phyloP scores from a whole-genome alignment of 2,113 vertebrate genomes.

The Polypterus bichir region DNA sequence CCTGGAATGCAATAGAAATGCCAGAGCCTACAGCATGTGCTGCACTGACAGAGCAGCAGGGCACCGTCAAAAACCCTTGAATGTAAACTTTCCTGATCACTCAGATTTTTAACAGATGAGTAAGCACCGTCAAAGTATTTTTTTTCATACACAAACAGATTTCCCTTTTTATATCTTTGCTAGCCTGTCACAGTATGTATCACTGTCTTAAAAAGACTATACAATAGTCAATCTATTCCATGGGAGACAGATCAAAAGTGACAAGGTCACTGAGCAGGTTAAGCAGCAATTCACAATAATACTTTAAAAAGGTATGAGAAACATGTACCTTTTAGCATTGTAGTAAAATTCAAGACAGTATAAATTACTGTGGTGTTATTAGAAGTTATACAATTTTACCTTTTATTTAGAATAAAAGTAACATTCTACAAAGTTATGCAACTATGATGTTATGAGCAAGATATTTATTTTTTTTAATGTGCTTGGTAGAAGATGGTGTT shows the following conservation, averaged over 20 bases:
- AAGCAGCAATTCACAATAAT: slow-evolving; percentile 53
- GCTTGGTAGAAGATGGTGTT: too few species aligned
- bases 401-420: too few species aligned
- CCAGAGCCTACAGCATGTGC: slow-evolving; percentile 66
- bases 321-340: slow-evolving; percentile 13
- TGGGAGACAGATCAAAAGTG: slow-evolving; percentile 41
- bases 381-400: too few species aligned
- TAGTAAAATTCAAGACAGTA: neutral
- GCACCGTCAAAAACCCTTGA: slow-evolving; percentile 60
- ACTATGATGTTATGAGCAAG: too few species aligned
- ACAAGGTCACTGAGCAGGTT: slow-evolving; percentile 56
- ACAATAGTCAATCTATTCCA: slow-evolving; percentile 29
- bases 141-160: slow-evolving; percentile 36
- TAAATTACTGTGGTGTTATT: too few species aligned
- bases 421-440: too few species aligned
- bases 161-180: slow-evolving; percentile 35
- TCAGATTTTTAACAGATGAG: slow-evolving; percentile 66
- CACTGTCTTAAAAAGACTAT: slow-evolving; percentile 33
- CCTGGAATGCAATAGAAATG: slow-evolving; percentile 64
- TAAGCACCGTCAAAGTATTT: slow-evolving; percentile 59
- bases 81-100: slow-evolving; percentile 57
- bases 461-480: too few species aligned
- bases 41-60: slow-evolving; percentile 69
- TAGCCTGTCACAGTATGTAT: slow-evolving; percentile 35
- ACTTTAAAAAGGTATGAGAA: slow-evolving; percentile 35